A percentile compares a stretch with the other conserved stretches of the same genome.
Conservation (phyloP, 1,140 invertebrate species). For the Ceratina australensis region DNA sequence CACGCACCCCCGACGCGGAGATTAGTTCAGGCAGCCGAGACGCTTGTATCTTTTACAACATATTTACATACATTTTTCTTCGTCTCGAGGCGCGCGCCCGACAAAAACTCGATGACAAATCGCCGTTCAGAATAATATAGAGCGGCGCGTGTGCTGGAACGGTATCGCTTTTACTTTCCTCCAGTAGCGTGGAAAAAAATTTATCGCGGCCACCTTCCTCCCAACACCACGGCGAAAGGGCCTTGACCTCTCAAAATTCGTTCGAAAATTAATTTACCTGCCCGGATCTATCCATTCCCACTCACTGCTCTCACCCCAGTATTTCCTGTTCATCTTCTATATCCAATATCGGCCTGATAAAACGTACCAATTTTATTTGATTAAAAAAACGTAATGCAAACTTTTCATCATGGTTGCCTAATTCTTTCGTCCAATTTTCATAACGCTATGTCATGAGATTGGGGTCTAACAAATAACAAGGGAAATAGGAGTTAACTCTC, state of each 20-base stretch:
- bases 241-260: too few species aligned
- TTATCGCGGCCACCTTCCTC: background rate
- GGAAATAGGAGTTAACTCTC: background rate
- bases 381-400: conserved; percentile 14
- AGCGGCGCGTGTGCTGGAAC: conserved; percentile 15
- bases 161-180: conserved; percentile 33
- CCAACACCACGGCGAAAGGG: background rate
- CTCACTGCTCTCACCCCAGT: conserved; percentile 50
- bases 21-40: conserved; percentile 45
- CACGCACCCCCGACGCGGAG: conserved; percentile 12
- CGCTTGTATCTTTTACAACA: conserved; percentile 43
- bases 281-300: background rate
- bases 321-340: conserved; percentile 16
- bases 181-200: conserved; percentile 1
- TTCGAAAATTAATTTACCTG: conserved; percentile 12
- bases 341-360: too few species aligned
- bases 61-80: conserved; percentile 59
- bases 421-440: conserved; percentile 5
- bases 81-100: conserved; percentile 10
- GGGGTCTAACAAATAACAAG: background rate
- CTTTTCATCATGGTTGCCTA: background rate
- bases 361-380: conserved; percentile 24
- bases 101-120: conserved; percentile 57
- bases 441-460: background rate
- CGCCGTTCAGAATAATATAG: conserved; percentile 53